Evolutionary conservation across 2,797 vertebrate genomes (phyloP).

Genomic region (Caiman crocodilus): DNA sequence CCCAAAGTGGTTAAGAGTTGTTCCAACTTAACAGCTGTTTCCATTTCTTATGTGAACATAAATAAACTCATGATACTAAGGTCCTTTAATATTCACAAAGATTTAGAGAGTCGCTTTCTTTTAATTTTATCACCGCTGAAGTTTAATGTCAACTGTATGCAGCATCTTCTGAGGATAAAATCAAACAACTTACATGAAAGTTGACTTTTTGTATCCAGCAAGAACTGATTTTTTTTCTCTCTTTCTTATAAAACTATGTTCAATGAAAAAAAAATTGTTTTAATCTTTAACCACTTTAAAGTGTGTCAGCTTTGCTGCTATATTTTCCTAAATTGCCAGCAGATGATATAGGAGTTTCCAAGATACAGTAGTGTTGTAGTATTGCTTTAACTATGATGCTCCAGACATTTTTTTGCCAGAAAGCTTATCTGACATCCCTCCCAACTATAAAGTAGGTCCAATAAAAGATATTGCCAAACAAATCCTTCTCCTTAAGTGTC

Average conservation of each 20-base stretch:
- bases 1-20: accelerated
- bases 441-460: too few relatives aligned
- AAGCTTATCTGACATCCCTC: too few relatives aligned
- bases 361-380: not conserved
- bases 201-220: not conserved
- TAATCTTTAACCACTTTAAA: not conserved
- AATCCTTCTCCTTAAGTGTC: not conserved
- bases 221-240: not conserved
- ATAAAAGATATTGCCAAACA: too few relatives aligned
- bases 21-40: not conserved
- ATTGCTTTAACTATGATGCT: too few relatives aligned
- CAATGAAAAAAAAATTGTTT: not conserved
- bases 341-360: slow-evolving; percentile 7
- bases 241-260: not conserved
- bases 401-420: too few relatives aligned
- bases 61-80: not conserved
- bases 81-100: accelerated
- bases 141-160: accelerated
- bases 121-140: accelerated
- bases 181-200: not conserved
- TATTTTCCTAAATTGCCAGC: slow-evolving; percentile 2
- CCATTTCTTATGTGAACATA: accelerated
- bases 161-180: not conserved
- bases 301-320: slow-evolving; percentile 30
- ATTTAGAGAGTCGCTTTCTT: not conserved